Evolutionary conservation across 2,888 invertebrate genomes (phyloP), one percentile per base, ranked within the genome.

Genomic region (Aspidiotus rigidus): DNA sequence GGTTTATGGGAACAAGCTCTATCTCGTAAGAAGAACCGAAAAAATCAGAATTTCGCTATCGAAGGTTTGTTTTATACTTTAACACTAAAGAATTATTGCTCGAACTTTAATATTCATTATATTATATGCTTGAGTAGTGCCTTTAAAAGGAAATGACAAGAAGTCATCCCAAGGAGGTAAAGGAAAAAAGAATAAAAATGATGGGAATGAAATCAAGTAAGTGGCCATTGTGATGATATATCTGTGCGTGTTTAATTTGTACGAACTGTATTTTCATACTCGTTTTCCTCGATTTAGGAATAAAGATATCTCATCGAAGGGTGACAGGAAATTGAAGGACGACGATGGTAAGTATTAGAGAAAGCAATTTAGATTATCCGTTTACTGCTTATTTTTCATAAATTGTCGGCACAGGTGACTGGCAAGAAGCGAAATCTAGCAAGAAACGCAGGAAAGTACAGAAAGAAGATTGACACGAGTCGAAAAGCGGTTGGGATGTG

Each of bases 341-440:
- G 49, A 49, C 6, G 49, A 49, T 49, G 49, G 49, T 49, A 6
- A 11, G 49, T 49, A 28, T 3, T 28, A 28, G 5, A 28, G 28
- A 28, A 5, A 28, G 28, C 28, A 28, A 28, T 28, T 28, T 28
- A 28, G 28, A 28, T 5, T 28, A 28, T 28, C 5, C 28, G 28
- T 28, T 28, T 28, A 28, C 28, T 28, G 2, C 28, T 3, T 28
- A 28, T 28, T 28, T 28, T 28, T 28, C n/a, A 28, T 28, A 28
- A 28, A 28, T 55, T 0, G 13, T n/a, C 17, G 9, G 13, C 40
- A n/a, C 57, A 67, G 67, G 67, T 40, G 44, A 7, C 8, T 67
- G 67, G 67, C 67, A 67, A 67, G 67, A 67, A 67, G 67, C 67
- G 11, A 67, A 67, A 39, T 53, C 67, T 10, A 44, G 67, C 15